Evolutionary conservation across 1,140 invertebrate genomes (phyloP).

Genomic region (Protaetia brevitarsis): DNA sequence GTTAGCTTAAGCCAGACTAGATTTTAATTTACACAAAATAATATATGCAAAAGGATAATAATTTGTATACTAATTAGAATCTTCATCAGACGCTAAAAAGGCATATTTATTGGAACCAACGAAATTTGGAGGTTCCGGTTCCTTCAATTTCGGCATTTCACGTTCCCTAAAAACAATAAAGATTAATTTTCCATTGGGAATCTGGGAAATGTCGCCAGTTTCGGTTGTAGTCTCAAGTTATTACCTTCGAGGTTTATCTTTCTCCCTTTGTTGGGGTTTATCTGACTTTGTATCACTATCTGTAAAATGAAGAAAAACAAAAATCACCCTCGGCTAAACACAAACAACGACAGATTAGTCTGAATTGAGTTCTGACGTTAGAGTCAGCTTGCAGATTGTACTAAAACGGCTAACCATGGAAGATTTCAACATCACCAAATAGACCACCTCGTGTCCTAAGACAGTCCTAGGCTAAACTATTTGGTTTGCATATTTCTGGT

Average conservation of each 20-base stretch:
- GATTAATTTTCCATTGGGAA: slow-evolving; percentile 3
- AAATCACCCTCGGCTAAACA: slow-evolving; percentile 8
- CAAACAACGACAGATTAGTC: slow-evolving; percentile 57
- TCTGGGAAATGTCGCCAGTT: too few species aligned
- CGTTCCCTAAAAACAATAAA: slow-evolving; percentile 33
- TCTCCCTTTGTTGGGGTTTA: slow-evolving; percentile 15
- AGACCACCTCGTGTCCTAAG: slow-evolving; percentile 37
- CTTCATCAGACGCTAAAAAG: slow-evolving; percentile 45
- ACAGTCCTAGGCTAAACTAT: slow-evolving; percentile 39
- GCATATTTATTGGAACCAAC: slow-evolving; percentile 44
- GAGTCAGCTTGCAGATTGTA: slow-evolving; percentile 55
- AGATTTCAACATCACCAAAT: slow-evolving; percentile 52
- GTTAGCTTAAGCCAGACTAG: slow-evolving; percentile 24
- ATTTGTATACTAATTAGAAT: slow-evolving; percentile 32
- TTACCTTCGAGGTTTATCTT: slow-evolving; percentile 24
- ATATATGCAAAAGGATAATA: slow-evolving; percentile 3
- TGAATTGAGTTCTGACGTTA: slow-evolving; percentile 57
- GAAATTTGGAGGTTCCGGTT: slow-evolving; percentile 44
- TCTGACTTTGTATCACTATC: slow-evolving; percentile 22
- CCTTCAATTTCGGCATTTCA: slow-evolving; percentile 46
- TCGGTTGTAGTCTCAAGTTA: too few species aligned
- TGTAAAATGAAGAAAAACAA: not conserved
- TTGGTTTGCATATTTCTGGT: slow-evolving; percentile 53
- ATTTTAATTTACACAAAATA: slow-evolving; percentile 11
- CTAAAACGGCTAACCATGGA: slow-evolving; percentile 56